phyloP scores from a whole-genome alignment of 2,113 vertebrate species.

The Python bivittatus region DNA sequence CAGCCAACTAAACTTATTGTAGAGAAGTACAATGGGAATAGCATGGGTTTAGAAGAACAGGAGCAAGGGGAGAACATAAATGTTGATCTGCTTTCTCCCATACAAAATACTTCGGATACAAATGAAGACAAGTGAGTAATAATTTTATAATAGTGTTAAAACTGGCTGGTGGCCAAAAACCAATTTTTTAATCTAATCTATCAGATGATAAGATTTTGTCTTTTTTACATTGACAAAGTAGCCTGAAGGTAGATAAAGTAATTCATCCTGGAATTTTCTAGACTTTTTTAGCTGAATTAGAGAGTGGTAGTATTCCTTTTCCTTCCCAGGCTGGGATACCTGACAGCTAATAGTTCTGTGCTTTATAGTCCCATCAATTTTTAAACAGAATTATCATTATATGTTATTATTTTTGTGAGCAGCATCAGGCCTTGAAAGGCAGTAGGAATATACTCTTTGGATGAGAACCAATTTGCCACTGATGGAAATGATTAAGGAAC shows the following conservation, averaged over 20 bases:
- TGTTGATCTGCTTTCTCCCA: conserved; percentile 71
- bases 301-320: not conserved
- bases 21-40: conserved; percentile 82
- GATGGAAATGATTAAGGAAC: not conserved
- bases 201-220: not conserved
- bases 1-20: conserved; percentile 70
- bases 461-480: not conserved
- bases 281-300: not conserved
- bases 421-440: not conserved
- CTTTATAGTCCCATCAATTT: not conserved
- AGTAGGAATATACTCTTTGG: not conserved
- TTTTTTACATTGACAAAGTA: not conserved
- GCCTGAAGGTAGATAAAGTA: not conserved
- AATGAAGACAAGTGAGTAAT: conserved; percentile 78
- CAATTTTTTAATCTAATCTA: not conserved
- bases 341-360: not conserved
- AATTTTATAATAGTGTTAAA: not conserved
- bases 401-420: not conserved
- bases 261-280: not conserved
- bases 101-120: conserved; percentile 68
- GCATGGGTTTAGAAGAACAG: conserved; percentile 69
- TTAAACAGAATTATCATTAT: not conserved
- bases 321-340: not conserved
- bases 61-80: conserved; percentile 60
- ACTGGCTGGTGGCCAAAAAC: too few relatives aligned